A percentile compares a stretch with the other conserved stretches of the same genome.
These are phyloP conservation scores for Apteryx owenii DNA, from an alignment of 2,113 vertebrate genomes.

Conservation along the genomic window DNA sequence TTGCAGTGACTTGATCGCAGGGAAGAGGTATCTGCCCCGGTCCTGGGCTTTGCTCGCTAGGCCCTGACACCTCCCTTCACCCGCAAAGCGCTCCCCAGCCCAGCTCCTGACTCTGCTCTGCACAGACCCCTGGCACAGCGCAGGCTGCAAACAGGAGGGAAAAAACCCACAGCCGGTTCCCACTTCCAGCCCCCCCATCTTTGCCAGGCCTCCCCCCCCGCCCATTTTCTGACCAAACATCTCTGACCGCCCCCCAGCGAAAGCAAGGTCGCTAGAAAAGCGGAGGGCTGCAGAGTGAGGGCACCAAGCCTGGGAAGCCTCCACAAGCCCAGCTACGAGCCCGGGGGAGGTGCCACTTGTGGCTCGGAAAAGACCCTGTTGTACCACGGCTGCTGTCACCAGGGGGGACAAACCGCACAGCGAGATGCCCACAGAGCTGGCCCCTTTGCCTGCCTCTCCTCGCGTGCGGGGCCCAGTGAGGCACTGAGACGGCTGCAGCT, in stretches of 20 bases:
- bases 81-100: not conserved
- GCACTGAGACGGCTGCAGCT: not conserved
- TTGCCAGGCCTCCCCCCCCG: not conserved
- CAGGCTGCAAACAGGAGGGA: not conserved
- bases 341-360: not conserved
- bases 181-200: not conserved
- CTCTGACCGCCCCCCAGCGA: not conserved
- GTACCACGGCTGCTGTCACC: not conserved
- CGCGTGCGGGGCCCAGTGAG: not conserved
- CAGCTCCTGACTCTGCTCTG: not conserved
- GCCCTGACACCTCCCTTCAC: not conserved
- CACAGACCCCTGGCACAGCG: no score
- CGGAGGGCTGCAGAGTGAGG: not conserved
- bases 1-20: not conserved
- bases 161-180: not conserved
- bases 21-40: not conserved
- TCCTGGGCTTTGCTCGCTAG: accelerated
- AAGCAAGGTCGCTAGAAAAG: not conserved
- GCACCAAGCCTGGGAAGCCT: not conserved
- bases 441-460: not conserved
- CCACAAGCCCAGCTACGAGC: accelerated
- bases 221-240: not conserved
- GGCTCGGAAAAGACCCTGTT: not conserved
- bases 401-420: not conserved
- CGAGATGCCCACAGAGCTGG: not conserved